Evolutionary conservation across 1,140 invertebrate species (phyloP), one percentile per base, ranked within the genome.

Genomic region (Propsilocerus akamusi): DNA sequence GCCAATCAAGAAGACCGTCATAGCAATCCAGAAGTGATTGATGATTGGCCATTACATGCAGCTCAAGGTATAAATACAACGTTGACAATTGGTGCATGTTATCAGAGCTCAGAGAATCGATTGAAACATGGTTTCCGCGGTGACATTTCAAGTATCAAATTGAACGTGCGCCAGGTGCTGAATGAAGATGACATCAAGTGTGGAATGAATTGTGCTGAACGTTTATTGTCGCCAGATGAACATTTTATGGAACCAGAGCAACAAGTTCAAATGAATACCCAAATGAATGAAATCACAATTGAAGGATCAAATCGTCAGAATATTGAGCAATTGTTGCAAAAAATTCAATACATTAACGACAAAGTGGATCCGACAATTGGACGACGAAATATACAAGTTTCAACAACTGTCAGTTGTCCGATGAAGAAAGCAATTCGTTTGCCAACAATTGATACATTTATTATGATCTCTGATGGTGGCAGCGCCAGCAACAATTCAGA

Each of bases 31-130:
- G 94, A 98, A 66, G 88, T 98, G 25, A 92, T 99, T 60, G 95
- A 99, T 67, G 96, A 99, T 67, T 99, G 95, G 95, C 94, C 96
- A n/a, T 71, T 99, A 11, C 96, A 99, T 66, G 86, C 89, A 22
- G 88, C 91, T 0, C 88, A 91, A 53, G 89, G 83, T 10, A 77
- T 93, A 51, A 95, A 94, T 63, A 98, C 94, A 5, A 93, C 90
- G 14, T 67, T 97, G 1, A 83, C 86, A 1, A 86, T 98, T 17
- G 95, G 95, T 8, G 94, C 92, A 24, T 99, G 96, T 68, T 99
- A 93, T 90, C 92, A 97, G 72, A 90, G 91, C 76, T 66, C 60
- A 20, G 65, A 61, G 23, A 64, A 63, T 52, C 55, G 61, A 11
- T 48, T 65, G 1, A 66, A 60, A 48, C 62, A 65, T 41, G 63